Percentiles rank a stretch among this genome's conserved stretches.
phyloP scores from a whole-genome alignment of 2,888 invertebrate genomes.

The Campoplex capitator region DNA sequence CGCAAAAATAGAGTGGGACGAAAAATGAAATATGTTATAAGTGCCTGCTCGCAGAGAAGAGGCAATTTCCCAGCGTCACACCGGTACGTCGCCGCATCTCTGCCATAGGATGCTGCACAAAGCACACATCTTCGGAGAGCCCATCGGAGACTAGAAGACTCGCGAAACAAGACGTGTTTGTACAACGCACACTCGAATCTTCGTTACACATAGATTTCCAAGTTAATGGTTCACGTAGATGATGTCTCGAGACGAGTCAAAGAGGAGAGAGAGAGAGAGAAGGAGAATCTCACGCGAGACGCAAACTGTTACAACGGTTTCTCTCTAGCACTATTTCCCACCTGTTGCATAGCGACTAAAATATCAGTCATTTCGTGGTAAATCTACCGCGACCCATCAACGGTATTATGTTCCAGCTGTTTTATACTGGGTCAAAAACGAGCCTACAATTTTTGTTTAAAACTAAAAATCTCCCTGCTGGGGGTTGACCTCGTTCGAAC shows the following conservation, averaged over 20 bases:
- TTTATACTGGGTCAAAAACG: conserved; percentile 46
- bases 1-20: conserved; percentile 82
- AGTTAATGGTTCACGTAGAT: conserved; percentile 12
- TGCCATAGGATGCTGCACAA: conserved; percentile 13
- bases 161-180: conserved; percentile 26
- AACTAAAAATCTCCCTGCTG: neutral
- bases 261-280: conserved; percentile 22
- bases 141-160: neutral
- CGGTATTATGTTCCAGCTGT: conserved; percentile 66
- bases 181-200: conserved; percentile 7
- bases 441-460: neutral
- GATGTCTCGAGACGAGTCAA: conserved; percentile 36
- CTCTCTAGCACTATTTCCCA: conserved; percentile 56
- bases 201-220: neutral
- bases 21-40: conserved; percentile 85
- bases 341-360: conserved; percentile 67
- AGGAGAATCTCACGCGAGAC: conserved; percentile 29
- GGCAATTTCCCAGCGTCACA: conserved; percentile 67
- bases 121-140: conserved; percentile 9
- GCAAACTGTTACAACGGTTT: conserved; percentile 65
- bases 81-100: conserved; percentile 20
- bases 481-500: neutral
- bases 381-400: conserved; percentile 51
- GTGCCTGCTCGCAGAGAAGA: conserved; percentile 69
- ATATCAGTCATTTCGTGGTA: conserved; percentile 62